phyloP scores from a whole-genome alignment of 2,888 invertebrate genomes.

The Aleiodes alternator region DNA sequence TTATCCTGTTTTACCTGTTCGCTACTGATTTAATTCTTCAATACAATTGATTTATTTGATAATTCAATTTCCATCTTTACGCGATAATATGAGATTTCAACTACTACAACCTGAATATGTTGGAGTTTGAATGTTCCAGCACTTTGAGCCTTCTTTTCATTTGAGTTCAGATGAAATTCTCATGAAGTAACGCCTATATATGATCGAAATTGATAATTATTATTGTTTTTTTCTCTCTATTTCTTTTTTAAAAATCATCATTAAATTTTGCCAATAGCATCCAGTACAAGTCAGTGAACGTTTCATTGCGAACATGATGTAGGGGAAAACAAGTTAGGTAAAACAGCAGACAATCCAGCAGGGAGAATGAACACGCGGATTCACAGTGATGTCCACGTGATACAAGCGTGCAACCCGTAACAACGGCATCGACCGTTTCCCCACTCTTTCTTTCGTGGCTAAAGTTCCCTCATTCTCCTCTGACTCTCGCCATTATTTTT shows the following conservation, averaged over 20 bases:
- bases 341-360: conserved; percentile 26
- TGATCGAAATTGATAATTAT: background rate
- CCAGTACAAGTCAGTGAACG: conserved; percentile 20
- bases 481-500: conserved; percentile 40
- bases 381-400: conserved; percentile 74
- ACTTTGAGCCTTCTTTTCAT: too few species aligned
- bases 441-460: conserved; percentile 54
- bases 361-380: conserved; percentile 69
- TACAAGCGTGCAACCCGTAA: conserved; percentile 65
- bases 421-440: conserved; percentile 71
- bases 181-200: too few species aligned
- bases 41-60: too few species aligned
- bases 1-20: too few species aligned
- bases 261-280: background rate
- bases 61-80: too few species aligned
- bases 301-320: background rate
- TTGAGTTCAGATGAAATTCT: too few species aligned
- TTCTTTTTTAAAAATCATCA: background rate
- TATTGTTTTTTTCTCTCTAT: background rate
- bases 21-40: too few species aligned
- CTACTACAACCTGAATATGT: too few species aligned
- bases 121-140: too few species aligned
- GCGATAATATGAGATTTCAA: too few species aligned
- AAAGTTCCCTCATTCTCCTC: conserved; percentile 38
- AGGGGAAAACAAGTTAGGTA: background rate